These are phyloP conservation scores for Drosophila bifasciata DNA, from an alignment of 1,140 invertebrate species.

Conservation along the genomic window DNA sequence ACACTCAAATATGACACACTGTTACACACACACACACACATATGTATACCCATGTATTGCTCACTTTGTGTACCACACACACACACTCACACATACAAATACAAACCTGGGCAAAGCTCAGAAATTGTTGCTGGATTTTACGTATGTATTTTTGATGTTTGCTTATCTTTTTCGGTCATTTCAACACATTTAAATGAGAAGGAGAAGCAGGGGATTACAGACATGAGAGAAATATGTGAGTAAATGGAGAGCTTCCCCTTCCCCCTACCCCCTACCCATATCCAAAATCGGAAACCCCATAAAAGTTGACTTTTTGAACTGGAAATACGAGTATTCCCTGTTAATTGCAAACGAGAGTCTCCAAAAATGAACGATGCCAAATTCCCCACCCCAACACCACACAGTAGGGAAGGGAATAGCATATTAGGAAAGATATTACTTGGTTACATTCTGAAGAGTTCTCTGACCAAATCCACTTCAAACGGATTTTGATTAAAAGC, in stretches of 20 bases:
- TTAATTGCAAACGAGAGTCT: constrained; percentile 9
- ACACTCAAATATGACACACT: constrained; percentile 73
- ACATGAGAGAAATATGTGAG: no score
- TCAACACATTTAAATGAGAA: constrained; percentile 75
- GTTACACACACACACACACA: constrained; percentile 23
- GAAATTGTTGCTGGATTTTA: constrained; percentile 58
- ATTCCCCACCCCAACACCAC: no score
- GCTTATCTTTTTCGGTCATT: constrained; percentile 72
- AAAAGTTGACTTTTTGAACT: constrained; percentile 3
- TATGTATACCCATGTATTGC: constrained; percentile 53
- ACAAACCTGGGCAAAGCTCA: constrained; percentile 48
- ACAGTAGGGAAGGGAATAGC: background rate
- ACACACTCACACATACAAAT: constrained; percentile 28
- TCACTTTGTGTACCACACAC: constrained; percentile 69
- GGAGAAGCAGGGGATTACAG: background rate
- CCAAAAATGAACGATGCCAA: background rate
- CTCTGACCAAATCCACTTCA: background rate
- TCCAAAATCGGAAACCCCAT: constrained; percentile 5
- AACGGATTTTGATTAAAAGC: constrained; percentile 8
- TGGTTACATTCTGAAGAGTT: no score
- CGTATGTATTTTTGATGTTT: constrained; percentile 55
- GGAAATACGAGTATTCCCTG: constrained; percentile 1
- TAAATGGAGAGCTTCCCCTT: no score
- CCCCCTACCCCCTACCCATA: no score
- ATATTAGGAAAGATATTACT: constrained; percentile 1